These are phyloP conservation scores for Axea sp. DNA, from an alignment of 2,888 invertebrate species.

Conservation along the genomic window DNA sequence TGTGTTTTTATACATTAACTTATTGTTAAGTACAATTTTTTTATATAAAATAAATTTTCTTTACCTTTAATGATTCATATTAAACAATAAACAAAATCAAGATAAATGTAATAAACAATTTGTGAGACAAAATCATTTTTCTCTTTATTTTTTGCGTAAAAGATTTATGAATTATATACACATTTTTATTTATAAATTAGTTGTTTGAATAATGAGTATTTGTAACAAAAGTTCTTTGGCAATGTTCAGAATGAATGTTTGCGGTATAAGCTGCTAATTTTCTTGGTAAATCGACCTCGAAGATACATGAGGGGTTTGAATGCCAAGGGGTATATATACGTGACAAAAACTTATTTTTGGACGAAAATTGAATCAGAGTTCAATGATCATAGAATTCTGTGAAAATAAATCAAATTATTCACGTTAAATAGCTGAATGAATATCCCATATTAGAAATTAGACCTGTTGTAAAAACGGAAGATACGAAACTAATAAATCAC, in stretches of 20 bases:
- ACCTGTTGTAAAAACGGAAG: too few relatives aligned
- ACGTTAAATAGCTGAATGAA: too few relatives aligned
- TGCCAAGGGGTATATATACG: slow-evolving; percentile 46
- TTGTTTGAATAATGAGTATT: slow-evolving; percentile 22
- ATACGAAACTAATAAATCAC: too few relatives aligned
- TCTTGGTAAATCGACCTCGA: slow-evolving; percentile 53
- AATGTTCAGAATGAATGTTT: slow-evolving; percentile 23
- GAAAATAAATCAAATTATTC: not conserved
- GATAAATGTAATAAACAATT: too few relatives aligned
- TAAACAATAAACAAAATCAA: not conserved
- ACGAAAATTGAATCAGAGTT: slow-evolving; percentile 33
- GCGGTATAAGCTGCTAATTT: slow-evolving; percentile 53
- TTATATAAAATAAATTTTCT: too few relatives aligned
- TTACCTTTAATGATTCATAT: too few relatives aligned
- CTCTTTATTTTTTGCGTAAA: too few relatives aligned
- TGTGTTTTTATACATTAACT: too few relatives aligned
- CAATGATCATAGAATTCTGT: slow-evolving; percentile 28
- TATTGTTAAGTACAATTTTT: not conserved
- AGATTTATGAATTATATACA: too few relatives aligned
- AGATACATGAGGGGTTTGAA: slow-evolving; percentile 43
- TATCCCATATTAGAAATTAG: too few relatives aligned
- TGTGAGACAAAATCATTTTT: too few relatives aligned
- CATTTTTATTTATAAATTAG: too few relatives aligned
- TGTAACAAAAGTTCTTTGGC: slow-evolving; percentile 5
- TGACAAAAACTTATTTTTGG: slow-evolving; percentile 39